Evolutionary conservation across 2,888 invertebrate species (phyloP).

Genomic region (Endotricha flammealis): DNA sequence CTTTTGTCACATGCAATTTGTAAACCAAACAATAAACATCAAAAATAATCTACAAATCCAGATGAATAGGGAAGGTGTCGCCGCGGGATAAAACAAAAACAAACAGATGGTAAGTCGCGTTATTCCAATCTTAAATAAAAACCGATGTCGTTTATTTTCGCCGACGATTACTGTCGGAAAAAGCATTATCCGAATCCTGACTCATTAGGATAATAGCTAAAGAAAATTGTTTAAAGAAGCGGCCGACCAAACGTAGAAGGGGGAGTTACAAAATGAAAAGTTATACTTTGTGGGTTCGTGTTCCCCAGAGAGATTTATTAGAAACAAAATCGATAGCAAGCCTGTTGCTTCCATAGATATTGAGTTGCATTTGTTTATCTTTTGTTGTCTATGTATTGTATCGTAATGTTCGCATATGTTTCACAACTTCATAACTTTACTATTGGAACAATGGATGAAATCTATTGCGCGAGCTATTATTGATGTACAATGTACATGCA

Average conservation of each 20-base stretch:
- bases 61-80: constrained; percentile 43
- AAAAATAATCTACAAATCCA: constrained; percentile 51
- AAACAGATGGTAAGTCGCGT: constrained; percentile 35
- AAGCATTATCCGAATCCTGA: constrained; percentile 25
- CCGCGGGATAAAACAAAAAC: constrained; percentile 40
- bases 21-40: constrained; percentile 49
- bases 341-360: background rate
- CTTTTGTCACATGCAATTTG: constrained; percentile 37
- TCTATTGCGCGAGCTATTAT: no score
- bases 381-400: background rate
- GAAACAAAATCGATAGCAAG: constrained; percentile 3
- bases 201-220: constrained; percentile 28
- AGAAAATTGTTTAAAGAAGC: constrained; percentile 10
- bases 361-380: background rate
- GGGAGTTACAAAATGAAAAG: background rate
- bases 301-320: constrained; percentile 4
- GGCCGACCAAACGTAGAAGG: constrained; percentile 4
- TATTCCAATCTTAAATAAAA: constrained; percentile 38
- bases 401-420: no score
- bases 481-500: no score
- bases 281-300: constrained; percentile 1
- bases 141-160: constrained; percentile 30
- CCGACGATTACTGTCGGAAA: constrained; percentile 24
- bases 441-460: no score
- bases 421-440: no score